Conservation (phyloP, 2,113 vertebrate genomes). For the Gallinago paraguaiae region DNA sequence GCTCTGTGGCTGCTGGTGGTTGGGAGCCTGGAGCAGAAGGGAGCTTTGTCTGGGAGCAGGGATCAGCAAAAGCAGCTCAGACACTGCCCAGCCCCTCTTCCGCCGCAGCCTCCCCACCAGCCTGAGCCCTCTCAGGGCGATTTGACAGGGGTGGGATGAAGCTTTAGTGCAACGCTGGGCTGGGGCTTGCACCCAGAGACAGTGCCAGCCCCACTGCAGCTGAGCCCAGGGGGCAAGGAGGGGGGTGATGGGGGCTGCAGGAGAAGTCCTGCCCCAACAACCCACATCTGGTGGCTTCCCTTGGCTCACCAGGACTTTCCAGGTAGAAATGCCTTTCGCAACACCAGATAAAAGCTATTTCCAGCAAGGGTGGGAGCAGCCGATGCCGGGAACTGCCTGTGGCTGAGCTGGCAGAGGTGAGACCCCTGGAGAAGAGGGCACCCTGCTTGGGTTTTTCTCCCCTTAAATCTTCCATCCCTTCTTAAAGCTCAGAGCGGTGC, state of each 20-base stretch:
- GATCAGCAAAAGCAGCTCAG: slow-evolving; percentile 17
- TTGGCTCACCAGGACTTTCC: not conserved
- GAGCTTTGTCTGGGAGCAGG: not conserved
- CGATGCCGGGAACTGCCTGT: not conserved
- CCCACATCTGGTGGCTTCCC: not conserved
- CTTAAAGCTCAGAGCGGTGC: not conserved
- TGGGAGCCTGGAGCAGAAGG: not conserved
- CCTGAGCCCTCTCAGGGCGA: not conserved
- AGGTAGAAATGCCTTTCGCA: not conserved
- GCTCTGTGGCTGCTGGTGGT: not conserved
- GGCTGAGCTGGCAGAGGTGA: not conserved
- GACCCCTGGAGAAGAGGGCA: not conserved
- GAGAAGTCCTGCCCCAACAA: not conserved
- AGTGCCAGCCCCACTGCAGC: not conserved
- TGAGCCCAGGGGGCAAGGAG: not conserved
- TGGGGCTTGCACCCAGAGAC: not conserved
- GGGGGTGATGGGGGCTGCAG: fast-evolving
- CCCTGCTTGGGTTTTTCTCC: not conserved
- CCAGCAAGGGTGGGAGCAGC: not conserved
- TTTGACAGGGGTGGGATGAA: not conserved
- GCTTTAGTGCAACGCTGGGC: fast-evolving
- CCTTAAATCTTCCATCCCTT: not conserved
- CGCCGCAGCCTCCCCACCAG: fast-evolving
- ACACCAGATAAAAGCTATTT: not conserved
- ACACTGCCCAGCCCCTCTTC: not conserved